Percentiles rank a stretch among this genome's conserved stretches.
Evolutionary conservation across 2,888 invertebrate species (phyloP).

Genomic region (Nowickia ferox): DNA sequence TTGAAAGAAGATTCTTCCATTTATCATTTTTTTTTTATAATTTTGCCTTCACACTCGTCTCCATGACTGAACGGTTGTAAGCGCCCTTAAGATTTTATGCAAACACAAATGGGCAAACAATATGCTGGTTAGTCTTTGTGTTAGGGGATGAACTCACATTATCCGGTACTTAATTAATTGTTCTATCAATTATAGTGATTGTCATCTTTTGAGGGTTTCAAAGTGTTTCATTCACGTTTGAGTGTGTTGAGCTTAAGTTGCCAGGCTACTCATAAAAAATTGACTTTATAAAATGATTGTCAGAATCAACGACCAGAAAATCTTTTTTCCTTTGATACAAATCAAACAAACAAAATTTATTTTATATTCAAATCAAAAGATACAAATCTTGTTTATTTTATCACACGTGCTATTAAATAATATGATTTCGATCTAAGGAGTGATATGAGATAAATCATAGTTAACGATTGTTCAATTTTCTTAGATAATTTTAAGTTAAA

Average conservation of each 20-base stretch:
- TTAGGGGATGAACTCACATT: slow-evolving; percentile 11
- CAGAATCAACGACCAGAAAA: slow-evolving; percentile 46
- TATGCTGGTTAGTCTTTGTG: not conserved
- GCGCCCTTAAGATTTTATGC: slow-evolving; percentile 15
- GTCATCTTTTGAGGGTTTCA: not conserved
- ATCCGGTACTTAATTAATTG: slow-evolving; percentile 41
- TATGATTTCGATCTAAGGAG: slow-evolving; percentile 14
- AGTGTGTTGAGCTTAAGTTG: not conserved
- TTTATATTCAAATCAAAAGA: not conserved
- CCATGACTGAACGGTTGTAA: not conserved
- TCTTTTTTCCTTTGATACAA: slow-evolving; percentile 3
- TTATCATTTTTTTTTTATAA: not conserved
- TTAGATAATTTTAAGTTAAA: not conserved
- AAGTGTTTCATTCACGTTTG: slow-evolving; percentile 7
- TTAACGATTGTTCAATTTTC: not conserved
- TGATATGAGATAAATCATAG: not conserved
- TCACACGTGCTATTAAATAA: slow-evolving; percentile 58
- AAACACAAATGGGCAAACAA: slow-evolving; percentile 40
- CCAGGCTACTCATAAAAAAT: not conserved
- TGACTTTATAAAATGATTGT: slow-evolving; percentile 45
- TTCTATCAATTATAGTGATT: slow-evolving; percentile 29
- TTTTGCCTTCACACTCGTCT: not conserved
- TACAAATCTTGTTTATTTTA: slow-evolving; percentile 53
- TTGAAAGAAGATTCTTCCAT: not conserved
- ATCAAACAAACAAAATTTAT: slow-evolving; percentile 15